A percentile compares a stretch with the other conserved stretches of the same genome.
Conservation (phyloP, 2,113 vertebrate genomes). For the Anguilla japonica region DNA sequence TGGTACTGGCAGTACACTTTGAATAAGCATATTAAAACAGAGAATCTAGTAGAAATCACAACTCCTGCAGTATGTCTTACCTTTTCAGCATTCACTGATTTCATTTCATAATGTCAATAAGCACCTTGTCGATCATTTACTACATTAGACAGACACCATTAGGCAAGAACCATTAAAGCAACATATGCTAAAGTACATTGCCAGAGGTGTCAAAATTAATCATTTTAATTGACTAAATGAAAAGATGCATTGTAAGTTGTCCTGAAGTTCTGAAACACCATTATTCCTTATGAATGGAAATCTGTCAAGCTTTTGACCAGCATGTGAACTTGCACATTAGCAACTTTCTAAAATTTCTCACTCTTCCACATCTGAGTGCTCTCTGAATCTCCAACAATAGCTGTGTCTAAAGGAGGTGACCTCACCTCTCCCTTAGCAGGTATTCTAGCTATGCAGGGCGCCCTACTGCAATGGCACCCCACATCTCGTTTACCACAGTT, state of each 20-base stretch:
- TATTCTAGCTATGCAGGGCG: constrained; percentile 59
- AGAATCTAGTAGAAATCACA: no score
- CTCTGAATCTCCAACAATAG: constrained; percentile 26
- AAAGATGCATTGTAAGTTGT: no score
- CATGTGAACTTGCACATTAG: constrained; percentile 33
- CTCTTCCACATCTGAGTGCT: constrained; percentile 32
- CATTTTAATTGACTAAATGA: no score
- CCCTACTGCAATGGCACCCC: constrained; percentile 54
- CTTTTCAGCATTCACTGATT: not conserved
- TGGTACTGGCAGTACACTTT: no score
- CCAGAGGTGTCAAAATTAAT: no score
- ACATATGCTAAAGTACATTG: no score
- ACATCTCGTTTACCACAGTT: constrained; percentile 53
- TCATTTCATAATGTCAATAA: not conserved
- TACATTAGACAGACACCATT: no score
- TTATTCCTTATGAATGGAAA: no score
- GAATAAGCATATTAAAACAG: no score
- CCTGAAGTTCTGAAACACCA: no score
- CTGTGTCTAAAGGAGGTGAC: constrained; percentile 50
- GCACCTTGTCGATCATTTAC: no score
- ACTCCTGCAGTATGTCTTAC: not conserved
- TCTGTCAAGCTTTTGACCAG: not conserved
- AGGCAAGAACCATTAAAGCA: no score
- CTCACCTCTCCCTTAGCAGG: constrained; percentile 40
- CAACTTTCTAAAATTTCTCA: constrained; percentile 43